Base-by-base conservation (phyloP, 2,888 invertebrate species). In the Conistra vaccinii region DNA sequence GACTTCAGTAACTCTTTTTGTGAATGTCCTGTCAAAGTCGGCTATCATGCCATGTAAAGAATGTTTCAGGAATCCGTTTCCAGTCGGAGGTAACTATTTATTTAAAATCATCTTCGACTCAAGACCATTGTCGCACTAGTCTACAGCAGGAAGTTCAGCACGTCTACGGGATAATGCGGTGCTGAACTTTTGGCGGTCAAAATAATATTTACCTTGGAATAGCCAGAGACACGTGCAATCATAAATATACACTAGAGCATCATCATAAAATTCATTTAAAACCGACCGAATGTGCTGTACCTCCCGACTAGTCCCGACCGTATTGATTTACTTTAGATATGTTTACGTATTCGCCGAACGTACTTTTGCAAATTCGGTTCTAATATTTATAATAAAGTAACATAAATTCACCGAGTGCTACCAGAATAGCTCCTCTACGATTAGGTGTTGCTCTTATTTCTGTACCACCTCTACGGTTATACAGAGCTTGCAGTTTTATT, bases 251-350 rank as follows among this genome's bases (percentile, higher is more conserved):
- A 87, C 86, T 85, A 89, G 89, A 92, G 89, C 93, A 95, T 95
- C 94, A 95, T 95, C 95, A 93, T 95, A 94, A 94, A 95, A 94
- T 91, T 89, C 90, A 91, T 93, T n/a, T n/a, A 93, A 94, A 94
- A 92, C 88, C 90, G 91, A 93, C 94, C 93, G 91, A 87, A 88
- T 86, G 85, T 78, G 79, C 86, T 90, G 89, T 89, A 87, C 90
- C 89, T 91, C 85, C 89, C 88, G 90, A 84, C 90, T 88, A 88
- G 89, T 91, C 85, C 89, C 88, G 90, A 84, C 90, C 88, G 89
- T 90, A 94, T 94, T 94, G 94, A 95, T 95, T 95, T 95, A 95
- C 94, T 93, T 92, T 91, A 89, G 89, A 92, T 90, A 90, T 93
- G 92, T 95, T 94, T 94, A 94, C 93, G 92, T 87, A 89, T 89